Conservation (phyloP, 2,888 invertebrate genomes). For the Smittia sp. region DNA sequence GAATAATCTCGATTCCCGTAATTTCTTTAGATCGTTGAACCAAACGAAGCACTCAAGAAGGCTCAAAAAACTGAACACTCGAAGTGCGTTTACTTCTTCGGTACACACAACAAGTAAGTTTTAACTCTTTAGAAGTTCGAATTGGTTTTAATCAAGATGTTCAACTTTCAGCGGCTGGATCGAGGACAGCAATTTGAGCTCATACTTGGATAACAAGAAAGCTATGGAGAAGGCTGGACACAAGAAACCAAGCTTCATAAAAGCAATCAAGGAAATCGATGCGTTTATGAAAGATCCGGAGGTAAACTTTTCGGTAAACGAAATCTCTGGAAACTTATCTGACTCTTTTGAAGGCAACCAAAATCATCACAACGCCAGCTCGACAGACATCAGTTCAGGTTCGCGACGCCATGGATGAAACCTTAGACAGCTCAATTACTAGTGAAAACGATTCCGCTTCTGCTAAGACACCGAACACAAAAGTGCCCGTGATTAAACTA, state of each 20-base stretch:
- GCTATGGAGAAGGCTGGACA: constrained; percentile 73
- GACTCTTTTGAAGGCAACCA: neutral
- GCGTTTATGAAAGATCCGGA: constrained; percentile 70
- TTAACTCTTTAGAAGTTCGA: neutral
- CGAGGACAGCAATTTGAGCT: constrained; percentile 77
- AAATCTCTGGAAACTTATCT: neutral
- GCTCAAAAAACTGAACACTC: constrained; percentile 69
- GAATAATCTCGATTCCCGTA: constrained; percentile 10
- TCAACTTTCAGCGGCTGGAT: constrained; percentile 80
- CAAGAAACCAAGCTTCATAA: constrained; percentile 66
- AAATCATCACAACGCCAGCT: constrained; percentile 14
- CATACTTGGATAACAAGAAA: constrained; percentile 76
- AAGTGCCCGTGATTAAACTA: constrained; percentile 17
- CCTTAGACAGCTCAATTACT: neutral
- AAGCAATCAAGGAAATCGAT: constrained; percentile 77
- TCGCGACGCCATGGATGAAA: constrained; percentile 44
- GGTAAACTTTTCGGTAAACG: constrained; percentile 41
- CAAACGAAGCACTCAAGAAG: constrained; percentile 74
- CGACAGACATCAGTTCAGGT: constrained; percentile 43
- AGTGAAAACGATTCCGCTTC: constrained; percentile 43
- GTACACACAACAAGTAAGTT: constrained; percentile 93
- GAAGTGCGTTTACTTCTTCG: constrained; percentile 91
- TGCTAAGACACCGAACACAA: neutral
- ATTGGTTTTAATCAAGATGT: neutral
- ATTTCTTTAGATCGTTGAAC: constrained; percentile 69